These are phyloP conservation scores for Archocentrus centrarchus DNA, from an alignment of 2,113 vertebrate genomes.

Conservation along the genomic window DNA sequence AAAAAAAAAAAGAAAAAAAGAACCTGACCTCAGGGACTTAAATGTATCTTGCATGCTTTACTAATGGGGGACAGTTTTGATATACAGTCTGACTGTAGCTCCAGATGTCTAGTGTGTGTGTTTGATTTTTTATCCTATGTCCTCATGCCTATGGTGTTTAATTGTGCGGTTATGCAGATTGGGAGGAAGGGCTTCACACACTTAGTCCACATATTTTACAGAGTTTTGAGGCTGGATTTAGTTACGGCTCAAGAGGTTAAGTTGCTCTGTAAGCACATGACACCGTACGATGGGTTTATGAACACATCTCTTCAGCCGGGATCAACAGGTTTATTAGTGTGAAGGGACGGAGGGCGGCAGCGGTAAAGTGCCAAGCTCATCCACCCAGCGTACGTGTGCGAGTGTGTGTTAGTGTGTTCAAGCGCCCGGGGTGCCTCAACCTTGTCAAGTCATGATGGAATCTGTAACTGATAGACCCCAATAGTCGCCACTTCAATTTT, in stretches of 20 bases:
- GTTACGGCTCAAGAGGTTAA: conserved; percentile 35
- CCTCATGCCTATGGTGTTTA: conserved; percentile 11
- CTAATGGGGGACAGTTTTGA: not conserved
- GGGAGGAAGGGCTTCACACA: not conserved
- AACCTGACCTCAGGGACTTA: not conserved
- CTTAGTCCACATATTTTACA: conserved; percentile 4
- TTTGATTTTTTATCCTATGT: conserved; percentile 31
- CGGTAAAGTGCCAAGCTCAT: not conserved
- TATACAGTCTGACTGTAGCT: too few species aligned
- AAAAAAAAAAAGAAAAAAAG: not conserved
- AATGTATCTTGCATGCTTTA: not conserved
- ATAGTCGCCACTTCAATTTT: conserved; percentile 72
- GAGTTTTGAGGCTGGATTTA: conserved; percentile 12
- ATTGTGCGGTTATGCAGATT: conserved; percentile 26
- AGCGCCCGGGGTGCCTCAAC: conserved; percentile 58
- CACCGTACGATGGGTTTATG: conserved; percentile 34
- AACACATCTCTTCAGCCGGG: conserved; percentile 26
- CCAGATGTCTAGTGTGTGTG: not conserved
- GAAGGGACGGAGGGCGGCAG: not conserved
- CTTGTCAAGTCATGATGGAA: conserved; percentile 73
- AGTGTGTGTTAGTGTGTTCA: not conserved
- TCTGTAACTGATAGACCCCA: conserved; percentile 68
- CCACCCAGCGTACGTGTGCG: not conserved
- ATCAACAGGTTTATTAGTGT: conserved; percentile 36
- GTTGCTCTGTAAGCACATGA: conserved; percentile 45